phyloP scores from a whole-genome alignment of 37 sponge, comb jelly and placozoan genomes.

The Tethya wilhelma region DNA sequence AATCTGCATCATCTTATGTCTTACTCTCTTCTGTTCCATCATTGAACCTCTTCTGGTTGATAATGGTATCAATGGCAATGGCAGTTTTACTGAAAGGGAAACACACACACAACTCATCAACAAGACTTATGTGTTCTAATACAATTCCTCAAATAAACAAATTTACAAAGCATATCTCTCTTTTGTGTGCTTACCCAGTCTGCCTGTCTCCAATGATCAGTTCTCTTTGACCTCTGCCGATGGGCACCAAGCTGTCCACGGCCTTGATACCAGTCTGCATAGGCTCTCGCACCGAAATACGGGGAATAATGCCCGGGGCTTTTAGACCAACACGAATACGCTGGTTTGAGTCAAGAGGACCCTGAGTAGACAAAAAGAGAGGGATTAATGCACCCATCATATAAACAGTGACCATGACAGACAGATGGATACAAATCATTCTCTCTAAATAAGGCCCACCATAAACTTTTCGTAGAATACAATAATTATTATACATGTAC shows the following conservation, averaged over 20 bases:
- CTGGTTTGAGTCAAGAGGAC: slow-evolving; percentile 70
- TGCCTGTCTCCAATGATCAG: slow-evolving; percentile 99
- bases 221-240: slow-evolving; percentile 98
- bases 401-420: slow-evolving; percentile 11
- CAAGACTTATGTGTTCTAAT: no score
- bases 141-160: no score
- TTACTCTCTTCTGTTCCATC: slow-evolving; percentile 92
- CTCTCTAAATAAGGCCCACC: no score
- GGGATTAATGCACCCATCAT: not conserved
- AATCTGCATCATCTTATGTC: not conserved
- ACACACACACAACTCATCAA: no score
- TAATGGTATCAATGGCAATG: slow-evolving; percentile 98
- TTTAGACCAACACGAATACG: slow-evolving; percentile 94
- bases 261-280: slow-evolving; percentile 99
- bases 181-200: slow-evolving; percentile 84
- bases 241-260: slow-evolving; percentile 98
- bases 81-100: slow-evolving; percentile 96
- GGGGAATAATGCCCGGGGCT: slow-evolving; percentile 98
- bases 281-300: slow-evolving; percentile 95
- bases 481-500: no score
- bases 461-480: no score
- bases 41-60: slow-evolving; percentile 98
- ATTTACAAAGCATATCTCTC: no score
- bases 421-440: no score
- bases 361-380: slow-evolving; percentile 54